Conservation (phyloP, 23 tunicate species). For the Oikopleura albicans region DNA sequence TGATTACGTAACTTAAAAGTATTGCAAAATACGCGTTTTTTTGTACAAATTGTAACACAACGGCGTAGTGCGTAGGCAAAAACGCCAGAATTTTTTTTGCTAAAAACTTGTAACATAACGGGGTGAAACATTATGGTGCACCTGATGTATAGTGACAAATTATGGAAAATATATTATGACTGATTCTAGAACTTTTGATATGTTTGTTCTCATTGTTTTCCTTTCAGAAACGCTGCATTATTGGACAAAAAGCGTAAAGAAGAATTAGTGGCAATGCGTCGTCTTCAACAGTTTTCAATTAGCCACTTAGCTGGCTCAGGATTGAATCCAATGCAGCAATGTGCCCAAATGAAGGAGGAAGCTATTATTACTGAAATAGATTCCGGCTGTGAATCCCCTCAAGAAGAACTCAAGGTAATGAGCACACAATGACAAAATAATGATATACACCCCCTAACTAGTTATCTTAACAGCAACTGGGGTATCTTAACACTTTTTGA, state of each 20-base stretch:
- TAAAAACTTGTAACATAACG: too few relatives aligned
- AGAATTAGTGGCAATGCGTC: not conserved
- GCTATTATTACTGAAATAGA: not conserved
- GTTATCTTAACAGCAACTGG: too few relatives aligned
- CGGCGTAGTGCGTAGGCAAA: too few relatives aligned
- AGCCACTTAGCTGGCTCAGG: not conserved
- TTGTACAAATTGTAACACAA: too few relatives aligned
- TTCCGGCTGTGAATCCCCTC: not conserved
- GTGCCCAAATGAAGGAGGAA: not conserved
- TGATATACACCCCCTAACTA: too few relatives aligned
- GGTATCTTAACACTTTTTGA: too few relatives aligned
- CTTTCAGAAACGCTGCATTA: not conserved
- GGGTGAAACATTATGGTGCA: too few relatives aligned
- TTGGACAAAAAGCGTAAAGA: constrained; percentile 5
- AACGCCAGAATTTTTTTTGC: too few relatives aligned
- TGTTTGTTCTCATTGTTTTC: not conserved
- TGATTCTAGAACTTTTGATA: not conserved
- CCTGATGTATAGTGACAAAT: not conserved
- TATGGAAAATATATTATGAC: not conserved
- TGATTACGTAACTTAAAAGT: too few relatives aligned
- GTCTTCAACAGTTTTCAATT: constrained; percentile 1
- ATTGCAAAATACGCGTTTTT: too few relatives aligned
- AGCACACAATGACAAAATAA: too few relatives aligned
- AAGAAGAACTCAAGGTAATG: constrained; percentile 11
- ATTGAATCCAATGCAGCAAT: not conserved